Evolutionary conservation across 2,888 invertebrate species (phyloP).

Genomic region (Labia minor): DNA sequence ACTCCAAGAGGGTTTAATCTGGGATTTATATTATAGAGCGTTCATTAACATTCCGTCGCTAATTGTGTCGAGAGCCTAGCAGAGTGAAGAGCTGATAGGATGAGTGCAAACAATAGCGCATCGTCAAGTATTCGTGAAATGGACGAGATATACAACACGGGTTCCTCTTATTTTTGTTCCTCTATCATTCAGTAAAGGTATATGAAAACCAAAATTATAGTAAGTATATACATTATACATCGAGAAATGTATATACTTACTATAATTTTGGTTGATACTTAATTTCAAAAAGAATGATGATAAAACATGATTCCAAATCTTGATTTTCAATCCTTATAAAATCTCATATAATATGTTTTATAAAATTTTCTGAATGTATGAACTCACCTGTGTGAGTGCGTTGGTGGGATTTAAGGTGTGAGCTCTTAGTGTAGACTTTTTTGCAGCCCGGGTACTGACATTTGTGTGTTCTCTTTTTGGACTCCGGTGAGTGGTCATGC

Average conservation of each 20-base stretch:
- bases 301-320: too few relatives aligned
- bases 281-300: too few relatives aligned
- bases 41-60: slow-evolving; percentile 13
- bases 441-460: slow-evolving; percentile 90
- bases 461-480: slow-evolving; percentile 82
- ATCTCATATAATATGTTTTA: too few relatives aligned
- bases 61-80: neutral
- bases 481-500: slow-evolving; percentile 65
- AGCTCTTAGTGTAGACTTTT: slow-evolving; percentile 93
- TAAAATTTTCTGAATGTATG: too few relatives aligned
- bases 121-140: slow-evolving; percentile 13
- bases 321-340: too few relatives aligned
- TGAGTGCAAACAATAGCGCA: neutral
- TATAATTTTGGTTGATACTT: too few relatives aligned
- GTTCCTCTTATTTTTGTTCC: neutral
- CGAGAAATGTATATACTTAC: too few relatives aligned
- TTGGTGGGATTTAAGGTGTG: slow-evolving; percentile 90
- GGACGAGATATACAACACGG: neutral
- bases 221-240: too few relatives aligned
- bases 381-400: slow-evolving; percentile 82
- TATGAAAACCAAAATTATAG: too few relatives aligned
- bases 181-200: neutral
- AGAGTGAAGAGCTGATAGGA: neutral
- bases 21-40: neutral
- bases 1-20: slow-evolving; percentile 13